phyloP scores from a whole-genome alignment of 35 echinoderm and acorn worm genomes.

The Ptychodera flava region DNA sequence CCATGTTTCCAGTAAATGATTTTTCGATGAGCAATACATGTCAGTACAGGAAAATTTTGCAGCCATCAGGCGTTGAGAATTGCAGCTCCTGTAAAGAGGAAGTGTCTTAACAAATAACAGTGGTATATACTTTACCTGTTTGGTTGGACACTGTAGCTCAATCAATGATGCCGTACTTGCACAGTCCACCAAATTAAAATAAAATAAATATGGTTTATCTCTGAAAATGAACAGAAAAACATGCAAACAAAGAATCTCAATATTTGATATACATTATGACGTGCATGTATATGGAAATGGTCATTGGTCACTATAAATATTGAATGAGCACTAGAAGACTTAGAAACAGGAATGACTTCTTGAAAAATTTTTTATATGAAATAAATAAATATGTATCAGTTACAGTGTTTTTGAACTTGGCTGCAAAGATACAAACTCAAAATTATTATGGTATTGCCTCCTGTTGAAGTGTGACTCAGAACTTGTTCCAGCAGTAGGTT shows the following conservation, averaged over 20 bases:
- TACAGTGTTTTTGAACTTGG: no score
- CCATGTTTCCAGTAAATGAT: not conserved
- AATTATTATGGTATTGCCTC: no score
- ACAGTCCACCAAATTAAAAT: constrained; percentile 85
- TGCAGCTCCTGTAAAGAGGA: not conserved
- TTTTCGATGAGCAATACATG: not conserved
- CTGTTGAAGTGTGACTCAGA: no score
- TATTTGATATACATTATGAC: not conserved
- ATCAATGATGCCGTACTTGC: constrained; percentile 40
- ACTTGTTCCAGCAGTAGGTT: no score
- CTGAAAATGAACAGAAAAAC: constrained; percentile 12
- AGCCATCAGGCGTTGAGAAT: not conserved
- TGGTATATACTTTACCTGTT: constrained; percentile 38
- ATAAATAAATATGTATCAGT: not conserved
- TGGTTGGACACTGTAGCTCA: constrained; percentile 71
- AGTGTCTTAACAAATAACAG: not conserved
- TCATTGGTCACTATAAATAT: no score
- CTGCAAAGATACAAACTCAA: no score
- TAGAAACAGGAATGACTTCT: not conserved
- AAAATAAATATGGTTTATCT: constrained; percentile 76
- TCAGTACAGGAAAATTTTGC: not conserved
- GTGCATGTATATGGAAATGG: no score
- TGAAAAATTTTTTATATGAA: not conserved
- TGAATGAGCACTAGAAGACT: not conserved
- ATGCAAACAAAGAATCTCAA: not conserved